Evolutionary conservation across 2,113 vertebrate species (phyloP).

Genomic region (Alces alces): DNA sequence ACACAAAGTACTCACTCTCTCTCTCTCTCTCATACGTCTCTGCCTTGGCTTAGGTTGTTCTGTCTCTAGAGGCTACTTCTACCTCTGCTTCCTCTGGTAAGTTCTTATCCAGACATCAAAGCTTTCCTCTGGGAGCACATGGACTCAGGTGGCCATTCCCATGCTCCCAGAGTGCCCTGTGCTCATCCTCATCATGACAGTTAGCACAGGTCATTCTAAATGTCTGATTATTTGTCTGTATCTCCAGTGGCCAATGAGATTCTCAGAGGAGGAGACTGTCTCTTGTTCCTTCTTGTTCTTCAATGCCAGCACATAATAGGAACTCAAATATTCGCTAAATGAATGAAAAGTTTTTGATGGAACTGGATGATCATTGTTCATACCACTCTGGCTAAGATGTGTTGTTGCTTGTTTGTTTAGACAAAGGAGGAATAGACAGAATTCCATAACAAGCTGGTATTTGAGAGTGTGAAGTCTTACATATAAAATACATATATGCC

Average conservation of each 20-base stretch:
- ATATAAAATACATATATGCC: neutral
- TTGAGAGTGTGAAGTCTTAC: neutral
- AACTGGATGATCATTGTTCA: neutral
- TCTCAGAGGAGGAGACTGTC: neutral
- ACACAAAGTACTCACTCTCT: neutral
- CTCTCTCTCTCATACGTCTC: neutral
- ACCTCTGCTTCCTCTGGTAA: neutral
- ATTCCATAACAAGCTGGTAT: neutral
- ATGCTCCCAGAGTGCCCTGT: fast-evolving
- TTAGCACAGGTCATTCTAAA: neutral
- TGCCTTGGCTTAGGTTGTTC: neutral
- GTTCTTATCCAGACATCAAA: neutral
- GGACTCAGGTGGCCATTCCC: neutral
- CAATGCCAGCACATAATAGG: neutral
- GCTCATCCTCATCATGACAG: neutral
- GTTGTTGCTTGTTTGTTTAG: neutral
- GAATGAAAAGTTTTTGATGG: neutral
- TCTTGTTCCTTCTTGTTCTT: neutral
- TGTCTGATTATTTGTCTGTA: neutral
- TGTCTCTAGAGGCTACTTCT: neutral
- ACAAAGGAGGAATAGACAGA: neutral
- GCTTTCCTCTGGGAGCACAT: neutral
- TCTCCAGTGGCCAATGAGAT: neutral
- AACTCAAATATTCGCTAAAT: neutral
- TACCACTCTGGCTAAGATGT: neutral